Conservation (phyloP, 2,113 vertebrate species). For the Syrmaticus mikado region DNA sequence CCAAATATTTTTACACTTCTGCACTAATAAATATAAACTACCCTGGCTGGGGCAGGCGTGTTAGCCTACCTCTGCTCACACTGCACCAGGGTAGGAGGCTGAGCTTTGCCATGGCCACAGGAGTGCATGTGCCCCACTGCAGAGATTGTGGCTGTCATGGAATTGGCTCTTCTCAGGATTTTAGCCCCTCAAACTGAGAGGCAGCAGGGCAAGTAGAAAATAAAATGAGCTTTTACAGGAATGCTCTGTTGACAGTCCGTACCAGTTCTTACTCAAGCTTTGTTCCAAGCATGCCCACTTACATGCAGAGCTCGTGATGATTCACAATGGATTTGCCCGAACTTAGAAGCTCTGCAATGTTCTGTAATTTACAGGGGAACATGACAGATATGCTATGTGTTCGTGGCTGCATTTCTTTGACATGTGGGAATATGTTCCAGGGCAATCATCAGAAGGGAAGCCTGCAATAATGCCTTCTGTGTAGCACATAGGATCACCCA, state of each 20-base stretch:
- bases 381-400: fast-evolving
- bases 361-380: too few species aligned
- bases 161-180: background rate
- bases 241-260: background rate
- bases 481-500: background rate
- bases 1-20: constrained; percentile 73
- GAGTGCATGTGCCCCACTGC: fast-evolving
- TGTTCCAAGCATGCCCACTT: fast-evolving
- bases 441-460: background rate
- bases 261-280: background rate
- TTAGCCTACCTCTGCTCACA: background rate
- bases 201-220: background rate
- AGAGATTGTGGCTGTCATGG: background rate
- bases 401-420: background rate
- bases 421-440: background rate
- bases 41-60: constrained; percentile 16
- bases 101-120: fast-evolving
- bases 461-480: background rate
- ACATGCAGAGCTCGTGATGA: fast-evolving
- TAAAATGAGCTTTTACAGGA: fast-evolving
- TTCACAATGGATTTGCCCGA: fast-evolving
- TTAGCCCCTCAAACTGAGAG: background rate
- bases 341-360: fast-evolving
- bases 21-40: constrained; percentile 63
- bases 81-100: background rate